Evolutionary conservation across 2,797 vertebrate species (phyloP).

Genomic region (Clarias fuscus): DNA sequence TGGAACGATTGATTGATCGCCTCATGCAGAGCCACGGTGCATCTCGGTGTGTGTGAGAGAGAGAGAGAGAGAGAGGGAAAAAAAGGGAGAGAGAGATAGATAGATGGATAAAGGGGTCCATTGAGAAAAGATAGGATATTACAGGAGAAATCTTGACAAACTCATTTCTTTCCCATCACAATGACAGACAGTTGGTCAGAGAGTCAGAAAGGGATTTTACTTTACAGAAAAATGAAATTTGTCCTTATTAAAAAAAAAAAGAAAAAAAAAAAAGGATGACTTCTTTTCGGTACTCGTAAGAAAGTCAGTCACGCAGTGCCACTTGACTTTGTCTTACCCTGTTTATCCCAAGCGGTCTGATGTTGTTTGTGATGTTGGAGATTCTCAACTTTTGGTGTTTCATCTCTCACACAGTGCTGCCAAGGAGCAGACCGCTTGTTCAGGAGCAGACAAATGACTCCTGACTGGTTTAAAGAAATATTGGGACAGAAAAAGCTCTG

Average conservation of each 20-base stretch:
- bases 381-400: neutral
- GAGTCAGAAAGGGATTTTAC: neutral
- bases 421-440: neutral
- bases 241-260: conserved; percentile 13
- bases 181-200: neutral
- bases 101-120: neutral
- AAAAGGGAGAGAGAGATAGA: too few relatives aligned
- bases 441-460: neutral
- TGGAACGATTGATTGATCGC: conserved; percentile 75
- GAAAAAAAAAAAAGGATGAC: too few relatives aligned
- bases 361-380: neutral
- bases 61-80: neutral
- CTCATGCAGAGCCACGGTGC: conserved; percentile 63
- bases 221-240: neutral
- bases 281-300: neutral
- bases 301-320: neutral
- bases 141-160: conserved; percentile 29
- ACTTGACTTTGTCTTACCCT: neutral
- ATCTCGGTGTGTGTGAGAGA: conserved; percentile 15
- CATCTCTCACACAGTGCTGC: neutral
- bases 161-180: conserved; percentile 24
- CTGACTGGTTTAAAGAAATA: neutral
- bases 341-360: neutral
- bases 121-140: conserved; percentile 21
- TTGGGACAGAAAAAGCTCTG: conserved; percentile 1